Percentiles rank a stretch among this genome's conserved stretches.
phyloP scores from a whole-genome alignment of 2,888 invertebrate genomes.

The Phengaris alcon region DNA sequence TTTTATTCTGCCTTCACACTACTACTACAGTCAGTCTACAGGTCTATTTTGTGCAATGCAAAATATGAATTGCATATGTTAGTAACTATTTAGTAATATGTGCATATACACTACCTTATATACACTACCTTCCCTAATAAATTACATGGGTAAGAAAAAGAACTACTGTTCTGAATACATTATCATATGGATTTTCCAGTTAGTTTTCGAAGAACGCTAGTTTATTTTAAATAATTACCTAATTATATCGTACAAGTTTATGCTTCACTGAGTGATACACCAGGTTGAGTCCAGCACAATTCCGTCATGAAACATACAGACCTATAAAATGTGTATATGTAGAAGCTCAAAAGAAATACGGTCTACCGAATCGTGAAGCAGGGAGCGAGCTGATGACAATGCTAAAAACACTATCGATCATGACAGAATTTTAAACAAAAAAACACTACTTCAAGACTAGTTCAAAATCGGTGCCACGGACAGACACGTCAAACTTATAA shows the following conservation, averaged over 20 bases:
- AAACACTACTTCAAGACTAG: too few species aligned
- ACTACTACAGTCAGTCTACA: too few species aligned
- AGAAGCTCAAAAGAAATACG: too few species aligned
- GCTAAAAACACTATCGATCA: too few species aligned
- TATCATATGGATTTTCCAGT: conserved; percentile 3
- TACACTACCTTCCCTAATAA: background rate
- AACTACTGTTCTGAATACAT: background rate
- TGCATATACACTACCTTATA: background rate
- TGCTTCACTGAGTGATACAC: background rate
- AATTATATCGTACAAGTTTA: conserved; percentile 16
- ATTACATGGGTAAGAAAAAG: background rate
- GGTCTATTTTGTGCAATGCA: background rate
- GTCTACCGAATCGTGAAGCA: too few species aligned
- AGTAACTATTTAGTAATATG: too few species aligned
- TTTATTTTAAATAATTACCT: conserved; percentile 11
- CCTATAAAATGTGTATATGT: too few species aligned
- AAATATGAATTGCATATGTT: background rate
- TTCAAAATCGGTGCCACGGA: too few species aligned
- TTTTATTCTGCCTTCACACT: too few species aligned
- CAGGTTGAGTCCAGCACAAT: conserved; percentile 8
- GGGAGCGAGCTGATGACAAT: too few species aligned
- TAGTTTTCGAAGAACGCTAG: background rate
- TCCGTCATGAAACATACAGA: background rate
- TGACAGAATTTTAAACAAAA: too few species aligned
- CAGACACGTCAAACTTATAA: too few species aligned